Evolutionary conservation across 2,888 invertebrate species (phyloP), one percentile per base, ranked within the genome.

Genomic region (Elmis aenea): DNA sequence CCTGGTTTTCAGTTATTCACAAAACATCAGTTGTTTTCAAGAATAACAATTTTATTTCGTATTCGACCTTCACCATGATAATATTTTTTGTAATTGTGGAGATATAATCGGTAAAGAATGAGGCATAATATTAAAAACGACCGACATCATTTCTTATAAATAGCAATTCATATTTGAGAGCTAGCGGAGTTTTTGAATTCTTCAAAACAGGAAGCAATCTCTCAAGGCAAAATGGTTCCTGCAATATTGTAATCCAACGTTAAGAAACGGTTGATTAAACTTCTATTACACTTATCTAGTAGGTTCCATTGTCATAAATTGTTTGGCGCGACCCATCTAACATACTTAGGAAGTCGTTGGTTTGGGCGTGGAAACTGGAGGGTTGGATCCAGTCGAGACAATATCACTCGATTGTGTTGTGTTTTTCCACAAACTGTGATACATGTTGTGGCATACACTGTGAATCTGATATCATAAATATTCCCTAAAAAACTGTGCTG

Each of bases 221-320:
- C 39, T 48, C 46, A 38, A 27, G 21, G 24, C 33, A 28, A 30
- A 41, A 39, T 39, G 37, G 38, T 35, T 37, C 26, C 36, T 34
- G 44, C 40, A 42, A 42, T 38, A 42, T 42, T 37, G 38, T 43
- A 43, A 39, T 46, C 34, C 25, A 35, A 20, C 38, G 40, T 45
- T 45, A 46, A 40, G 44, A 46, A 43, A 51, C 49, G 54, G 45
- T 50, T 53, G 52, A 55, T 56, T 56, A 53, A 54, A 54, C 53
- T 53, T 54, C 53, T 54, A 53, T 54, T 53, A 53, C 52, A 50
- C 50, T 52, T 48, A 46, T 51, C 46, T 49, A 42, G 42, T 44
- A 42, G 42, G 43, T 50, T 41, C 45, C 46, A 50, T 53, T 50
- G 50, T 52, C 54, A 46, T 54, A 51, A 54, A 52, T 54, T 46